Base-by-base conservation (phyloP, 1,140 invertebrate species). In the Drosophila navojoa region DNA sequence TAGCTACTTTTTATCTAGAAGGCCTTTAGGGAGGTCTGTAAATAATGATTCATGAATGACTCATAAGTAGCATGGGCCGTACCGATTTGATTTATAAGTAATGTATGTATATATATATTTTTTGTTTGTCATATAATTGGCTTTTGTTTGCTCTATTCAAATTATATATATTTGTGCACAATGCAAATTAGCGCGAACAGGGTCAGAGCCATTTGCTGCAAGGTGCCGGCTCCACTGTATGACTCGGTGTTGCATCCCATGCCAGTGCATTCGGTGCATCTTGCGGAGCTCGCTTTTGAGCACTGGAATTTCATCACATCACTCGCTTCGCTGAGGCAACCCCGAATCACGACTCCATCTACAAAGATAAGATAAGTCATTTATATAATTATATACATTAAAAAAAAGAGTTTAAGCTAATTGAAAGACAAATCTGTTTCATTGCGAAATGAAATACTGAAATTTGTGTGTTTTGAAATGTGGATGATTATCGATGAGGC, bases 331-430 rank as follows among this genome's bases (percentile, higher is more conserved):
- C 27, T 15, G 1, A 74, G 25, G 54, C 81, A 85, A 15, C 81
- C 76, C 15, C 81, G 78, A 10, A 85, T 7, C 3, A 81, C 59
- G 53, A 79, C 15, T 10, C 55, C 70, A 68, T 79, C 81, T 85
- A 27, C 15, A 7, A 40, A 7, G 15, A n/a, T 2, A n/a, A n/a
- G 11, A 38, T 38, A 9, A 35, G 40, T 38, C 15, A 42, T 38
- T 10, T 38, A 38, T 38, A 38, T 22, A 3, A 22, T 22, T 22
- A 22, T 22, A 22, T 22, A 22, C 19, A 22, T 22, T 5, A 6
- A 29, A 6, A 29, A 29, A 29, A 6, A 29, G 5, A 29, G 6
- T 29, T 5, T 29, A 29, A 29, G 27, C 27, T 29, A 29, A 29
- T 29, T 29, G 27, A 5, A 29, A 29, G 19, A 2, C 19, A 22